These are phyloP conservation scores for Incurvaria masculella DNA, from an alignment of 2,888 invertebrate species.

Conservation along the genomic window DNA sequence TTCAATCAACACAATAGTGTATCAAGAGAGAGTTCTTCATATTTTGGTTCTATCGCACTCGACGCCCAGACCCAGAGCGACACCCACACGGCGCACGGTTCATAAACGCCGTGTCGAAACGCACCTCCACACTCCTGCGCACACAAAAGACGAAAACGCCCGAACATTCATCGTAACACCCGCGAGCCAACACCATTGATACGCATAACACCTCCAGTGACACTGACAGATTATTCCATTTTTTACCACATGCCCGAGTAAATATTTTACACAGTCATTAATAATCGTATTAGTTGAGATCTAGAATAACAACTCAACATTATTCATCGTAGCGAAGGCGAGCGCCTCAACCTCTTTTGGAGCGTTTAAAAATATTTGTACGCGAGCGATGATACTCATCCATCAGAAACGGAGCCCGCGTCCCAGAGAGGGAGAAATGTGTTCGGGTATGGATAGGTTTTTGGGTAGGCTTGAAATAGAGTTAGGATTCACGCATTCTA, in stretches of 20 bases:
- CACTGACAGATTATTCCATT: not conserved
- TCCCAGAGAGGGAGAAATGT: too few relatives aligned
- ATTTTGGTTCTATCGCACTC: too few relatives aligned
- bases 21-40: too few relatives aligned
- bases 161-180: not conserved
- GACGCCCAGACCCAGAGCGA: too few relatives aligned
- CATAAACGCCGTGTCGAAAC: not conserved
- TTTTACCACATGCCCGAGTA: not conserved
- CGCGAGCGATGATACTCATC: not conserved
- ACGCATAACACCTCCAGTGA: not conserved
- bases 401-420: too few relatives aligned
- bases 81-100: not conserved
- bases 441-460: too few relatives aligned
- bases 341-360: not conserved
- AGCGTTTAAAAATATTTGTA: not conserved
- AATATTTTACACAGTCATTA: not conserved
- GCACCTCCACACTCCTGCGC: not conserved
- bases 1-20: too few relatives aligned
- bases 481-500: too few relatives aligned
- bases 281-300: not conserved
- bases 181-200: too few relatives aligned
- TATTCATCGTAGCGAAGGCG: not conserved
- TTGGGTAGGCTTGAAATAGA: too few relatives aligned
- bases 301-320: not conserved
- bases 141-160: not conserved